These are phyloP conservation scores for Penaeus monodon DNA, from an alignment of 2,888 invertebrate genomes.

Conservation along the genomic window DNA sequence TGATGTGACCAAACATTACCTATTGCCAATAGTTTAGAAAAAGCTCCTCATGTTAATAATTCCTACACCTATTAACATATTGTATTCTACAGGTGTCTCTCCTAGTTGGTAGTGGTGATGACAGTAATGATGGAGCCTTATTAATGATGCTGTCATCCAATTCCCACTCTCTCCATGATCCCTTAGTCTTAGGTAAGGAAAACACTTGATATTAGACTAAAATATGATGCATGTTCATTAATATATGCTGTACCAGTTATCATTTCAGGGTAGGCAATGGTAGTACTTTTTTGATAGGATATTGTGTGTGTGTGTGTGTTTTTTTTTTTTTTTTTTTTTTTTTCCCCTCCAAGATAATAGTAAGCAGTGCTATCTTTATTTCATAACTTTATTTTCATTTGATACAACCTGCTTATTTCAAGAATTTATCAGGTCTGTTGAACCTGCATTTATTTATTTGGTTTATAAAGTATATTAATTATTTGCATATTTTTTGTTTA, in stretches of 20 bases:
- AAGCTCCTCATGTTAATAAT: neutral
- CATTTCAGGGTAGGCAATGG: neutral
- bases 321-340: neutral
- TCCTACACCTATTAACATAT: neutral
- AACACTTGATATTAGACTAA: neutral
- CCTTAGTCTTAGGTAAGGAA: constrained; percentile 28
- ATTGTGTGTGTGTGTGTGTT: too few species aligned
- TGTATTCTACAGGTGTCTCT: constrained; percentile 37
- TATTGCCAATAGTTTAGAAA: too few species aligned
- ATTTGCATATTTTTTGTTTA: neutral
- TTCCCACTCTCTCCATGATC: constrained; percentile 13
- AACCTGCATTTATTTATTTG: too few species aligned
- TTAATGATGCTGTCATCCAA: constrained; percentile 50
- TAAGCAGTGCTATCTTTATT: too few species aligned
- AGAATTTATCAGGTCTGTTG: too few species aligned
- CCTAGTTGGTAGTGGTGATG: constrained; percentile 48
- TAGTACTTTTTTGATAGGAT: neutral
- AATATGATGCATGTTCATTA: too few species aligned
- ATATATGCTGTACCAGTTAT: neutral
- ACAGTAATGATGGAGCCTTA: constrained; percentile 47
- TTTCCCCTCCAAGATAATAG: neutral
- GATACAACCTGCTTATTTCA: too few species aligned
- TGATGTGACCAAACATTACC: too few species aligned
- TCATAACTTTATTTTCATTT: too few species aligned
- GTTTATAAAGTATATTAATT: too few species aligned